Evolutionary conservation across 1,140 invertebrate genomes (phyloP).

Genomic region (Catajapyx aquilonaris): DNA sequence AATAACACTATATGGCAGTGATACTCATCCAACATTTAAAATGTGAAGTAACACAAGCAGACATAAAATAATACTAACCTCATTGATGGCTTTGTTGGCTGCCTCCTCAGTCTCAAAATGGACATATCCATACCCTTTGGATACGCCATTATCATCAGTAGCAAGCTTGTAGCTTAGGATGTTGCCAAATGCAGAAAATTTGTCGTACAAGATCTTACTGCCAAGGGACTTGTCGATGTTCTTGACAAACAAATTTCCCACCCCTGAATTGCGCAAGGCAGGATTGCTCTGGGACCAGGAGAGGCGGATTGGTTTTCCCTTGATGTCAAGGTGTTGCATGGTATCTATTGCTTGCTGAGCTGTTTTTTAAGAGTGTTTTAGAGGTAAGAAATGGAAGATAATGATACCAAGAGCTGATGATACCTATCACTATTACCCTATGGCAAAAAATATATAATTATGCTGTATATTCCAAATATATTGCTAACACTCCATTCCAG

Average conservation of each 20-base stretch:
- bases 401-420: too few relatives aligned
- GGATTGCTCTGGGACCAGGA: not conserved
- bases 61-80: too few relatives aligned
- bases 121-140: constrained; percentile 98
- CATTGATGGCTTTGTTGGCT: constrained; percentile 78
- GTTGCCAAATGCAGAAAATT: constrained; percentile 88
- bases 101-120: constrained; percentile 93
- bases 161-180: constrained; percentile 93
- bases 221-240: constrained; percentile 92
- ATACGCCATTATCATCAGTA: constrained; percentile 79
- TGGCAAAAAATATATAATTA: too few relatives aligned
- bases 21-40: too few relatives aligned
- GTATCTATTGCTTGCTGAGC: not conserved
- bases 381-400: too few relatives aligned
- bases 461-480: too few relatives aligned
- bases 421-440: too few relatives aligned
- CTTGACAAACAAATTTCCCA: constrained; percentile 56
- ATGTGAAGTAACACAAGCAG: too few relatives aligned
- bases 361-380: too few relatives aligned
- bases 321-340: not conserved
- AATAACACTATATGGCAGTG: too few relatives aligned
- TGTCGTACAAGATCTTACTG: constrained; percentile 74
- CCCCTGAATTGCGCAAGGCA: not conserved
- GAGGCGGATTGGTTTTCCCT: not conserved
- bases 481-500: too few relatives aligned